These are phyloP conservation scores for Stigmatopora argus DNA, from an alignment of 2,113 vertebrate genomes.

Conservation along the genomic window DNA sequence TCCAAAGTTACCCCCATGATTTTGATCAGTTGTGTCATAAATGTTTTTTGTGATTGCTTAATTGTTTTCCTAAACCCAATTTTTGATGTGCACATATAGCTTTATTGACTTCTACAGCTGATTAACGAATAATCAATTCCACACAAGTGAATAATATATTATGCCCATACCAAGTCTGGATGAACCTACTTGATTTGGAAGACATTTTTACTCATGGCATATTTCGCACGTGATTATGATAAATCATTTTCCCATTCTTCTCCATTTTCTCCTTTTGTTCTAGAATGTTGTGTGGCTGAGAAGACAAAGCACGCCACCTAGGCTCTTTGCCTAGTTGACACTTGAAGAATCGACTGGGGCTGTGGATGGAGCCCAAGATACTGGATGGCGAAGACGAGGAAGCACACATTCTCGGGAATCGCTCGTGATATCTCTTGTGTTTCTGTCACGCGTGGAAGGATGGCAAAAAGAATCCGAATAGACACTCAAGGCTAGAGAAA, in stretches of 20 bases:
- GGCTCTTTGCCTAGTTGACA: constrained; percentile 54
- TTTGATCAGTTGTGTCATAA: background rate
- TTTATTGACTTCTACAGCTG: background rate
- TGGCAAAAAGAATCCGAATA: constrained; percentile 61
- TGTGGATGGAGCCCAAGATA: constrained; percentile 58
- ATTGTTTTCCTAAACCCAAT: background rate
- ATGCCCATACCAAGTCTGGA: background rate
- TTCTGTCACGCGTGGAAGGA: constrained; percentile 55
- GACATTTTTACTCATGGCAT: background rate
- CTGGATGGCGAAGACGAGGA: constrained; percentile 63
- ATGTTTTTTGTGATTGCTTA: too few relatives aligned
- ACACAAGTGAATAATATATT: background rate
- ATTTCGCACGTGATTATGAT: background rate
- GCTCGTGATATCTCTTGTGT: constrained; percentile 43
- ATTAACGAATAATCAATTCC: background rate
- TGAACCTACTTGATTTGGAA: background rate
- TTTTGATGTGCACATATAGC: background rate
- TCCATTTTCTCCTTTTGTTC: constrained; percentile 58
- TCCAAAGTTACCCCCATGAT: background rate
- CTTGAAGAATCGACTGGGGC: constrained; percentile 52
- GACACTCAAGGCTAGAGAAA: constrained; percentile 56
- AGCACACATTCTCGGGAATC: constrained; percentile 51
- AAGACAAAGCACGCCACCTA: constrained; percentile 49
- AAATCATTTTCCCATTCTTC: constrained; percentile 30
- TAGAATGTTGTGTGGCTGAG: constrained; percentile 59